A percentile compares a stretch with the other conserved stretches of the same genome.
Conservation (phyloP, 2,797 vertebrate species). For the Coilia nasus region DNA sequence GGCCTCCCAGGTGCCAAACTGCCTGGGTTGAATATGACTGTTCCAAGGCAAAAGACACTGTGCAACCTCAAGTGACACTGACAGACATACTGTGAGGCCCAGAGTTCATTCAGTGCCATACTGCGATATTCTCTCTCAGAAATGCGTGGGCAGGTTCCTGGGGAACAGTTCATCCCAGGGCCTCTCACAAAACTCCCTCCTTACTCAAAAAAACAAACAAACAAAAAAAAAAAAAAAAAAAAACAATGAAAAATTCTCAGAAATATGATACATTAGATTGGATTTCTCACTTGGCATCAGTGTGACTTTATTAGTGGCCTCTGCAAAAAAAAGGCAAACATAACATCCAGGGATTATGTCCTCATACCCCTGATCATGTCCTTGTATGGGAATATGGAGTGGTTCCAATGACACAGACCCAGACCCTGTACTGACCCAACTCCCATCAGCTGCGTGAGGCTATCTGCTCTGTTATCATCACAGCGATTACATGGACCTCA, state of each 20-base stretch:
- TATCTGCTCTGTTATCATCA: background rate
- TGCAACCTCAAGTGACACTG: background rate
- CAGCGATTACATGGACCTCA: background rate
- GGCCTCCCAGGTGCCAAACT: background rate
- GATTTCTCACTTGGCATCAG: background rate
- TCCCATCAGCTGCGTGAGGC: background rate
- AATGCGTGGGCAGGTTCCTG: background rate
- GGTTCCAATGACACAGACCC: background rate
- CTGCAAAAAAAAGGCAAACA: background rate
- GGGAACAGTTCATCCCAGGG: no score
- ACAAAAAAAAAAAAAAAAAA: no score
- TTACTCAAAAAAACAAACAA: no score
- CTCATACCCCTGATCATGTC: background rate
- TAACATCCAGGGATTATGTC: background rate
- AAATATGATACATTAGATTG: background rate
- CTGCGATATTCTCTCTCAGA: background rate
- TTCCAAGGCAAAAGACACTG: background rate
- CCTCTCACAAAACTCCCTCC: no score
- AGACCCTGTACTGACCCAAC: background rate
- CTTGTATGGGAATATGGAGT: background rate
- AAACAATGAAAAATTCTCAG: background rate
- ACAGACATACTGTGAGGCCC: background rate
- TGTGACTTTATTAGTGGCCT: background rate
- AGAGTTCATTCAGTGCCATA: background rate
- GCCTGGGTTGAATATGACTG: background rate